phyloP scores from a whole-genome alignment of 92 coral and sea anemone genomes.

The Porites rus region DNA sequence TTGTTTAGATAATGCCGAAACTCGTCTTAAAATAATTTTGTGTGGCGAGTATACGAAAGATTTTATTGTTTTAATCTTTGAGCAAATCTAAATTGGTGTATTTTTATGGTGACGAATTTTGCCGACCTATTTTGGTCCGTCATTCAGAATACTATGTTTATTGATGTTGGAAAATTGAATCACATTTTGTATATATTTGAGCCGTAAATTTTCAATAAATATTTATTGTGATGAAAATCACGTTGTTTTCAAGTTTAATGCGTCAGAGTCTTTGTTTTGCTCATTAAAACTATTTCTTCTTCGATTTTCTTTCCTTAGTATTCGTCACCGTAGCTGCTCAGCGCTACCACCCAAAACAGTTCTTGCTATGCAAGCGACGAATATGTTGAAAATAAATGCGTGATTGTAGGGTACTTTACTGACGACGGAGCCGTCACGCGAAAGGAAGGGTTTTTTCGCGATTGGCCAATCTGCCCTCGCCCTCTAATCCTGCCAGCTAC shows the following conservation, averaged over 20 bases:
- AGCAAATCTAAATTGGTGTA: background rate
- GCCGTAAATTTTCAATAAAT: slow-evolving; percentile 24
- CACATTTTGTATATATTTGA: slow-evolving; percentile 26
- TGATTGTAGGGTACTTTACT: too few relatives aligned
- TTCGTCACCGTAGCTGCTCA: too few relatives aligned
- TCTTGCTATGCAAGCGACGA: too few relatives aligned
- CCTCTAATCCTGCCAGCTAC: too few relatives aligned
- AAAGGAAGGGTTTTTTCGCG: too few relatives aligned
- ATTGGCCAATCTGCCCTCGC: too few relatives aligned
- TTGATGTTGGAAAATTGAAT: background rate
- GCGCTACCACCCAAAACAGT: too few relatives aligned
- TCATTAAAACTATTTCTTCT: too few relatives aligned
- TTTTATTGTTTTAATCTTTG: background rate
- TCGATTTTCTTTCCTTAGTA: too few relatives aligned
- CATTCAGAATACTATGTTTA: slow-evolving; percentile 5
- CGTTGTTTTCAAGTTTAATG: background rate
- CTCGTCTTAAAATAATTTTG: background rate
- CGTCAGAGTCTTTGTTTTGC: background rate
- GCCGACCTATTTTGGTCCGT: background rate
- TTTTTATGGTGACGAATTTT: background rate
- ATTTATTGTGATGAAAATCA: slow-evolving; percentile 16
- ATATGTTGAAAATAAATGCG: too few relatives aligned
- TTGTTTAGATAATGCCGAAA: too few relatives aligned
- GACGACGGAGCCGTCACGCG: too few relatives aligned
- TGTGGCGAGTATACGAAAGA: background rate